Evolutionary conservation across 2,113 vertebrate species (phyloP).

Genomic region (Notothenia rossii): DNA sequence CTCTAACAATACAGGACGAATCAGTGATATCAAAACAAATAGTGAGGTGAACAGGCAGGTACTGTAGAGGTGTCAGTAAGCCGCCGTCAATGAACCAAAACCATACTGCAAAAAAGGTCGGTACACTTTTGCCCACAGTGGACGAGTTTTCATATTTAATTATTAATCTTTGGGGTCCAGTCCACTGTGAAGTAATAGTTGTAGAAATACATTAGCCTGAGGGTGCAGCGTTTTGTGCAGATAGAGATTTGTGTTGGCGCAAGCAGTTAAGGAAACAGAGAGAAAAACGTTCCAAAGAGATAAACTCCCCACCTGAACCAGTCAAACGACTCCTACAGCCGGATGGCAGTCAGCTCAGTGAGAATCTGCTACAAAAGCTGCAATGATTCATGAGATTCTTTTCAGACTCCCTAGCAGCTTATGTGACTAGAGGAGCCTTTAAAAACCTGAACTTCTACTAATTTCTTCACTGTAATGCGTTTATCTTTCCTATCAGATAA

Average conservation of each 20-base stretch:
- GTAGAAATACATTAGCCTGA: conserved; percentile 76
- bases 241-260: conserved; percentile 56
- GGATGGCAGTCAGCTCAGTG: conserved; percentile 23
- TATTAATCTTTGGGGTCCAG: conserved; percentile 33
- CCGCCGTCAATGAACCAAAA: conserved; percentile 34
- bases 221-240: conserved; percentile 69
- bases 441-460: background rate
- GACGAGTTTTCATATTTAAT: conserved; percentile 48
- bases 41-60: conserved; percentile 8
- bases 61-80: background rate
- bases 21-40: conserved; percentile 51
- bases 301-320: conserved; percentile 49
- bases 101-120: conserved; percentile 42
- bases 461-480: background rate
- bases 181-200: conserved; percentile 39
- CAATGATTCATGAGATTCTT: conserved; percentile 23
- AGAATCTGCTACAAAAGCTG: conserved; percentile 29
- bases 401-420: background rate
- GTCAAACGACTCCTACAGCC: conserved; percentile 52
- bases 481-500: conserved; percentile 55
- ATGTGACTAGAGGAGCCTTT: background rate
- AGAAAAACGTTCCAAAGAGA: conserved; percentile 17
- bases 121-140: conserved; percentile 51
- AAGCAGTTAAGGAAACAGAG: conserved; percentile 27
- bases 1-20: conserved; percentile 35